Evolutionary conservation across 2,113 vertebrate species (phyloP).

Genomic region (Leucosticte australis): DNA sequence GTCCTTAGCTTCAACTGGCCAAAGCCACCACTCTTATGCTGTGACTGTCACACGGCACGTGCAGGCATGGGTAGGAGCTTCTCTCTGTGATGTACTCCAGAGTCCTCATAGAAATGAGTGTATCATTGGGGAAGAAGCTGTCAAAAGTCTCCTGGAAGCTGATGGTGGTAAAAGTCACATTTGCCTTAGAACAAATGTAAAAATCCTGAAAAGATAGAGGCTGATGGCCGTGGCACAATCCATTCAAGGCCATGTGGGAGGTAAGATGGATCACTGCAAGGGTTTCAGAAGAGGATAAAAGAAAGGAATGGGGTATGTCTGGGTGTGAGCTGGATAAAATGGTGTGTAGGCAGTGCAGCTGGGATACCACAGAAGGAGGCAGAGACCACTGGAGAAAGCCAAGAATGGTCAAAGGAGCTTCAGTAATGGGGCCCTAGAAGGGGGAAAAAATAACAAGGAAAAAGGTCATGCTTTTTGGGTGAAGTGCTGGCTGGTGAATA

Average conservation of each 20-base stretch:
- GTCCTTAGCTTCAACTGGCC: neutral
- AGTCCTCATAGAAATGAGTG: neutral
- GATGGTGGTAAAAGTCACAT: neutral
- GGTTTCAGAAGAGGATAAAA: neutral
- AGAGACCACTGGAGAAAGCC: conserved; percentile 31
- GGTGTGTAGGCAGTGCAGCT: neutral
- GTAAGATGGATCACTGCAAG: neutral
- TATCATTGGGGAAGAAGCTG: neutral
- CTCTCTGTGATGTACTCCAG: neutral
- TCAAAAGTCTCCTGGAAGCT: neutral
- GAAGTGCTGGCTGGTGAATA: conserved; percentile 46
- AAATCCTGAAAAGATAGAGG: neutral
- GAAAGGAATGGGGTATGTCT: neutral
- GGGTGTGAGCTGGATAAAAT: conserved; percentile 8
- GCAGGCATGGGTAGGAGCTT: neutral
- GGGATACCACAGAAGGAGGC: conserved; percentile 15
- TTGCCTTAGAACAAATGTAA: neutral
- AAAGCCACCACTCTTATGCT: neutral
- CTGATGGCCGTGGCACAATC: neutral
- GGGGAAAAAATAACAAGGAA: neutral
- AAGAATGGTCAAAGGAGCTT: conserved; percentile 20
- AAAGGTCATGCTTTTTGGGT: conserved; percentile 31
- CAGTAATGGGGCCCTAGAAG: conserved; percentile 9
- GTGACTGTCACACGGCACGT: neutral
- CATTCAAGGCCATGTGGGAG: neutral